A percentile compares a stretch with the other conserved stretches of the same genome.
Conservation (phyloP, 2,888 invertebrate species). For the Andrena chrysosceles region DNA sequence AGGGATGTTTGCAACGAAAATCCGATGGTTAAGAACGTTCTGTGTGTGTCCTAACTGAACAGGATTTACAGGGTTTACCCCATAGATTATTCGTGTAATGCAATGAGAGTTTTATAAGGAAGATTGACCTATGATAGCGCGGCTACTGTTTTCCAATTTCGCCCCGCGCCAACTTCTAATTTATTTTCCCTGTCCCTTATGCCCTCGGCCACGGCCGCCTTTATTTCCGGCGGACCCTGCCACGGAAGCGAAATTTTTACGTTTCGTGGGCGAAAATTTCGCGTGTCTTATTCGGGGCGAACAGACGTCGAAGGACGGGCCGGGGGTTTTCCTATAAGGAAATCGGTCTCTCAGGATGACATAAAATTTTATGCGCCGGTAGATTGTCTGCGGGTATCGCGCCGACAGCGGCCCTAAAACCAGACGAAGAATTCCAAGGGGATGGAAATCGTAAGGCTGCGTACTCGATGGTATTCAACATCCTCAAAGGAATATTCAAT, state of each 20-base stretch:
- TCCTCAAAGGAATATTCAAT: slow-evolving; percentile 48
- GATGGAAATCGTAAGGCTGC: slow-evolving; percentile 14
- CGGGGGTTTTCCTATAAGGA: slow-evolving; percentile 22
- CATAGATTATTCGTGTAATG: too few relatives aligned
- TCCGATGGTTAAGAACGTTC: too few relatives aligned
- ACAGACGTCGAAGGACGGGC: slow-evolving; percentile 20
- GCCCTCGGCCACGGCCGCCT: neutral
- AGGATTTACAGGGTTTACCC: too few relatives aligned
- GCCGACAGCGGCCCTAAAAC: slow-evolving; percentile 1
- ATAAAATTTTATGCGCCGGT: slow-evolving; percentile 68
- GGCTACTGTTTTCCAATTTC: slow-evolving; percentile 12
- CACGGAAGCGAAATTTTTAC: slow-evolving; percentile 40
- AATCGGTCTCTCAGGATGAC: slow-evolving; percentile 59
- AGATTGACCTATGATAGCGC: neutral
- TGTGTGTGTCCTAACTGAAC: too few relatives aligned
- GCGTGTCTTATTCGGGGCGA: slow-evolving; percentile 31
- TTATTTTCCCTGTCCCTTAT: neutral
- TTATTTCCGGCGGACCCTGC: slow-evolving; percentile 2
- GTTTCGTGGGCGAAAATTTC: slow-evolving; percentile 55
- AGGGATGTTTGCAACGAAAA: too few relatives aligned
- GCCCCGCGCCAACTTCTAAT: neutral
- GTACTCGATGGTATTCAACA: slow-evolving; percentile 21
- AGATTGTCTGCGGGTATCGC: slow-evolving; percentile 48
- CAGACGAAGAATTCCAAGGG: neutral
- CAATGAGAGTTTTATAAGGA: too few relatives aligned